Percentiles rank a stretch among this genome's conserved stretches.
These are phyloP conservation scores for Microtus ochrogaster DNA, from an alignment of 2,113 vertebrate species.

Conservation along the genomic window DNA sequence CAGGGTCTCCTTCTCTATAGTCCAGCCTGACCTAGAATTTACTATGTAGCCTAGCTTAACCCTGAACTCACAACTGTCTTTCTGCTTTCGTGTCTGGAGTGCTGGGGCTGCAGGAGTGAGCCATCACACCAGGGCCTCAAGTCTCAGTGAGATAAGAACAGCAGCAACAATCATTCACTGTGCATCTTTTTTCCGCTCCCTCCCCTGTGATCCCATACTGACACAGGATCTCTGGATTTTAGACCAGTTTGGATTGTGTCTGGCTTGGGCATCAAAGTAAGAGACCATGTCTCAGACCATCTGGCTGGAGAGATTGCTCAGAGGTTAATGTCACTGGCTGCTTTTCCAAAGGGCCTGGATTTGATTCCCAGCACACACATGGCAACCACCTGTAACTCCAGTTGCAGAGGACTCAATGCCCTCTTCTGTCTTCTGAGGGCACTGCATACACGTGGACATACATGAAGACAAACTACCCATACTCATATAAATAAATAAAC, in stretches of 20 bases:
- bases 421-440: not conserved
- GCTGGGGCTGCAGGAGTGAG: not conserved
- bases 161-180: not conserved
- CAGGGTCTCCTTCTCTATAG: not conserved
- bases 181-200: not conserved
- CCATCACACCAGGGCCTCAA: not conserved
- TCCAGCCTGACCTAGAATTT: not conserved
- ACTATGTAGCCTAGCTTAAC: not conserved
- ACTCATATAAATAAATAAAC: not conserved
- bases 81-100: not conserved
- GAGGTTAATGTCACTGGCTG: not conserved
- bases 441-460: no score
- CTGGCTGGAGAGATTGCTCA: not conserved
- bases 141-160: constrained; percentile 6
- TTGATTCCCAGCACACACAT: not conserved
- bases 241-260: not conserved
- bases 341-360: not conserved
- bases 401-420: not conserved
- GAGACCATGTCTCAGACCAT: not conserved
- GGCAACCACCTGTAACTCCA: not conserved
- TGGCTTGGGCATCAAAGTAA: not conserved
- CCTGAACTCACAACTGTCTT: not conserved
- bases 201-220: no score
- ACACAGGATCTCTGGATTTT: not conserved
- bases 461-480: not conserved